Evolutionary conservation across 2,888 invertebrate genomes (phyloP), one percentile per base, ranked within the genome.

Genomic region (Cremastinae sp.): DNA sequence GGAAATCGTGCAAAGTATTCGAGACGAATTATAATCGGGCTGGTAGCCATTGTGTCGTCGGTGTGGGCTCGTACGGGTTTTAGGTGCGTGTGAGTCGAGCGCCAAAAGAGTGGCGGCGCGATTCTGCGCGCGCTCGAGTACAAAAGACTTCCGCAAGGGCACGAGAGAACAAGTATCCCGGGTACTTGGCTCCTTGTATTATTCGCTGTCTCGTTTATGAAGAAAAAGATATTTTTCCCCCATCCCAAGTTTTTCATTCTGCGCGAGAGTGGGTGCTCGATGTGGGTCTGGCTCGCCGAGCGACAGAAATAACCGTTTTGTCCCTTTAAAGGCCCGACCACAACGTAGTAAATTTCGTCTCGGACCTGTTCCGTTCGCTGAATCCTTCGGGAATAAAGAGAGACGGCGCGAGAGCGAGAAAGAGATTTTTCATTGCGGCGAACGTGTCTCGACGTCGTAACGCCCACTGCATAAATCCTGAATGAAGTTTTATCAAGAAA

Each of bases 1-100:
- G 70, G 78, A 80, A 80, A 80, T 79, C 59, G 75, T 77, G 59
- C 49, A 77, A 75, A 78, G 77, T 80, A 69, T 79, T 70, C 75
- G 77, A 77, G 74, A 80, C 78, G 78, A 80, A 78, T 80, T 65
- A 73, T 59, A 74, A 78, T 78, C 70, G 69, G 56, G 28, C 43
- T 56, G 45, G 16, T 22, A 36, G n/a, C 41, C 49, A 61, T 75
- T 68, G 36, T 71, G 61, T 20, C 14, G 61, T 12, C 9, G 49
- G 20, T 69, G 20, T 38, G 36, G 12, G 20, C 7, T 36, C 38
- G 36, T 9, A 36, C 18, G 34, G 47, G 18, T 34, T 7, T 14
- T 28, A 12, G n/a, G 12, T 14, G 22, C 7, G 22, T 16, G 34
- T 3, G 20, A 16, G 36, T 56, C n/a, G 38, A 5, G 1, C 8